Evolutionary conservation across 1,140 invertebrate genomes (phyloP).

Genomic region (Drosophila rhopaloa): DNA sequence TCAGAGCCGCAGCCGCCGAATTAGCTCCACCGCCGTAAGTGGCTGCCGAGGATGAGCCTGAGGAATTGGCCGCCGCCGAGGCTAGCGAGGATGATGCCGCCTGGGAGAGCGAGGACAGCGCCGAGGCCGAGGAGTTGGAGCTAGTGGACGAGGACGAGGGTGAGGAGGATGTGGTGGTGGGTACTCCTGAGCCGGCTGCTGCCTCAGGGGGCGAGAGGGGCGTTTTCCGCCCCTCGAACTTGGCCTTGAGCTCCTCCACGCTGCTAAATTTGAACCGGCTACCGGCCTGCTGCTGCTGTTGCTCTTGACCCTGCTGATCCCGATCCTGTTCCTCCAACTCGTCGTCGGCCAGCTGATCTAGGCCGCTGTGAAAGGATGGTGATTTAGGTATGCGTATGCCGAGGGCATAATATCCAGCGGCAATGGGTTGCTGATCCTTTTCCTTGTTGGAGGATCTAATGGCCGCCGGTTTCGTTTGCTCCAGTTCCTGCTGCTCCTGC

Average conservation of each 20-base stretch:
- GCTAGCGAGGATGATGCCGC: slow-evolving; percentile 55
- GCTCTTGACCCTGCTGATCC: slow-evolving; percentile 10
- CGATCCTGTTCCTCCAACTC: slow-evolving; percentile 33
- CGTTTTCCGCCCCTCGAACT: slow-evolving; percentile 77
- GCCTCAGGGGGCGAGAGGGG: slow-evolving; percentile 69
- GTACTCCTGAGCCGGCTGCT: slow-evolving; percentile 31
- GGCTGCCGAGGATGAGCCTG: slow-evolving; percentile 62
- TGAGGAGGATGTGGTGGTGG: slow-evolving; percentile 64
- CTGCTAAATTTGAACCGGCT: slow-evolving; percentile 73
- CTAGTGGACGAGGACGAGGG: slow-evolving; percentile 75
- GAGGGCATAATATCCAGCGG: slow-evolving; percentile 61
- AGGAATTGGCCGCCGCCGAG: slow-evolving; percentile 58
- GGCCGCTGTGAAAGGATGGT: slow-evolving; percentile 92
- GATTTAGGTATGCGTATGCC: slow-evolving; percentile 91
- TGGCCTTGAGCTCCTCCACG: slow-evolving; percentile 80
- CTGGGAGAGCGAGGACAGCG: slow-evolving; percentile 70
- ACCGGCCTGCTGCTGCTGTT: slow-evolving; percentile 12
- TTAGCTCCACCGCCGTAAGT: slow-evolving; percentile 70
- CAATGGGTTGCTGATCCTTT: slow-evolving; percentile 23
- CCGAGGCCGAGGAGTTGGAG: slow-evolving; percentile 72
- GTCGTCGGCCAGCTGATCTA: slow-evolving; percentile 89
- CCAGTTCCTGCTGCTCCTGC: slow-evolving; percentile 14
- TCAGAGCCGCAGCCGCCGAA: slow-evolving; percentile 65
- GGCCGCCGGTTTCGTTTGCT: slow-evolving; percentile 15
- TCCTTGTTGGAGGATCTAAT: slow-evolving; percentile 19